Base-by-base conservation (phyloP, 2,888 invertebrate genomes). In the Allygus modestus region DNA sequence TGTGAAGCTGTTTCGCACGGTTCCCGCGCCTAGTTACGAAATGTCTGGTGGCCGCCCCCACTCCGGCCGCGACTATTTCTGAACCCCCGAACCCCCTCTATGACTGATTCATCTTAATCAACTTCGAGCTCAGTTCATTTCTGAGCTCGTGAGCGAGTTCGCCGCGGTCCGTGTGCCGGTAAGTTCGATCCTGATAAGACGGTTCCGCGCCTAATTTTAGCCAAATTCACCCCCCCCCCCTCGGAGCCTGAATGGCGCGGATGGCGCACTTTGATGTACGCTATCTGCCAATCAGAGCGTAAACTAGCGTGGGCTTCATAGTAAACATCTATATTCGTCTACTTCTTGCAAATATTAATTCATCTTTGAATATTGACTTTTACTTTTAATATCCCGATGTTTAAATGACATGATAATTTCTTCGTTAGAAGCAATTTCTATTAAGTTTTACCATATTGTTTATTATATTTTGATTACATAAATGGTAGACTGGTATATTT, bases 61-160 rank as follows among this genome's bases (percentile, higher is more conserved):
- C 75, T 41, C 31, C 71, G 28, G 11, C 58, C 33, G 37, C 31
- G 83, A 51, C 75, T 83, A 83, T 83, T 83, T 83, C 71, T 75
- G 83, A 83, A 75, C 61, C 75, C 46, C 83, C 75, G 58, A 75
- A 73, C 83, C 61, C 58, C 71, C 83, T 83, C 75, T 58, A 75
- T 83, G 79, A 79, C 79, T 79, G 79, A 79, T 79, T 77, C 79
- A 79, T 79, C 79, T 79, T 77, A 79, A 79, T 79, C 79, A 79
- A 58, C 58, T 46, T 46, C 43, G 20, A 46, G 58, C 58, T 79
- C 79, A 79, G 79, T 79, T 58, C 46, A 77, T 77, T 43, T 77
- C 51, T 46, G 46, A 43, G 43, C 28, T 71, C 41, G 77, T 15
- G 77, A 15, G 77, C 46, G 77, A 20, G 77, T 43, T 31, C 23